Base-by-base conservation (phyloP, 1,140 invertebrate genomes). In the Pachypsylla venusta region DNA sequence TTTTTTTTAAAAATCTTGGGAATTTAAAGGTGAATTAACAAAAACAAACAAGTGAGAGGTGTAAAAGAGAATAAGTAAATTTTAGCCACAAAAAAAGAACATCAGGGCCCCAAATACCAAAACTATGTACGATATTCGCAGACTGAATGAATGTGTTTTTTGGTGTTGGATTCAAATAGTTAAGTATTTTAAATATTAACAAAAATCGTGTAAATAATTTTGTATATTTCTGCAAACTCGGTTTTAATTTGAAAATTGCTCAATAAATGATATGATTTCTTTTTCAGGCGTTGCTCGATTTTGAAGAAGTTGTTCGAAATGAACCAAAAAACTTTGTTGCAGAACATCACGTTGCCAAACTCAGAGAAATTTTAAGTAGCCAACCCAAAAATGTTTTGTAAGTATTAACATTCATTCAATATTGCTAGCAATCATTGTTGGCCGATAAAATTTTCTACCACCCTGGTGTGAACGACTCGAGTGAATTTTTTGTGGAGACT, bases 211-310 rank as follows among this genome's bases (percentile, higher is more conserved):
- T n/a, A n/a, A n/a, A n/a, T n/a, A n/a, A n/a, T n/a, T n/a, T n/a
- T n/a, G n/a, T n/a, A n/a, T n/a, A n/a, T n/a, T n/a, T n/a, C n/a
- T 12, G 14, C 16, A 13, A 53, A 53, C 12, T 20, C 12, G 10
- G 14, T 16, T 12, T 14, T 12, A 10, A 5, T 13, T 16, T 53
- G 14, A 12, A 16, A 10, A 13, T 5, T 20, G 20, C 14, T 53
- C 10, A 14, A 5, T 5, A 7, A 53, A 12, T 20, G 22, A 10
- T 53, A 53, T 20, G 12, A 53, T 22, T 56, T 58, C 14, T 60
- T 20, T 63, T 61, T 19, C 53, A 64, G 64, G 64, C 64, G 10
- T 53, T 65, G 19, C 58, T 54, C 28, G 64, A 65, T 35, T 57
- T 63, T 19, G 28, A 57, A 1, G 42, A 55, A 53, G 60, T 62